Evolutionary conservation across 2,797 vertebrate genomes (phyloP).

Genomic region (Neostethus bicornis): DNA sequence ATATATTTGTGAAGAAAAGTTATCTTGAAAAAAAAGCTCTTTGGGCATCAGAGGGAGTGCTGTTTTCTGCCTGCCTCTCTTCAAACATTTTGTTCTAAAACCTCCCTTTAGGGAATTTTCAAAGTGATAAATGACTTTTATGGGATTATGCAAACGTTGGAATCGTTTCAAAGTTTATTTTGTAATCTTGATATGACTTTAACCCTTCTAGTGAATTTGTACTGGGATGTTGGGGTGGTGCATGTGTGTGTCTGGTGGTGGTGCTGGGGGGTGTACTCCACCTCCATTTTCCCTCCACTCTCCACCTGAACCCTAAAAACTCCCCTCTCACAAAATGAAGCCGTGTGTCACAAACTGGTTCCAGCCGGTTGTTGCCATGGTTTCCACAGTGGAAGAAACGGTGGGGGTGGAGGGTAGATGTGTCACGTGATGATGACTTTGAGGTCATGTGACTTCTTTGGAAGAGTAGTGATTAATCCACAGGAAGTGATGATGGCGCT

Average conservation of each 20-base stretch:
- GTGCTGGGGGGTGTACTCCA: constrained; percentile 18
- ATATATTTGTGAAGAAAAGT: not conserved
- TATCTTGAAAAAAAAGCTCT: not conserved
- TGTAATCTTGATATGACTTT: not conserved
- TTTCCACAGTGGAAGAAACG: constrained; percentile 82
- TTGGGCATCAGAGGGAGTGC: constrained; percentile 1
- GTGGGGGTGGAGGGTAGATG: constrained; percentile 66
- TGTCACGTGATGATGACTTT: constrained; percentile 83
- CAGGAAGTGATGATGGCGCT: constrained; percentile 84
- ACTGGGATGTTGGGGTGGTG: not conserved
- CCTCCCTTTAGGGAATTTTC: not conserved
- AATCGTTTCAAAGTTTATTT: constrained; percentile 36
- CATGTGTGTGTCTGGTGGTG: not conserved
- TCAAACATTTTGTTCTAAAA: constrained; percentile 3
- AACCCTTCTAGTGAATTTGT: not conserved
- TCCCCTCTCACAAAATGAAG: constrained; percentile 88
- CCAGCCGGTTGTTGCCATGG: constrained; percentile 89
- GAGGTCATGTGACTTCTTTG: constrained; percentile 84
- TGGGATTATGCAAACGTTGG: constrained; percentile 3
- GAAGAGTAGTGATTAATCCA: constrained; percentile 86
- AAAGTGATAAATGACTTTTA: not conserved
- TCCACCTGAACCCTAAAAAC: constrained; percentile 84
- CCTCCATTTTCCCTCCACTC: constrained; percentile 84
- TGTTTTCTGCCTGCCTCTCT: not conserved
- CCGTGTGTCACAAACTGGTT: constrained; percentile 87